Evolutionary conservation across 2,113 vertebrate genomes (phyloP).

Genomic region (Chaenocephalus aceratus): DNA sequence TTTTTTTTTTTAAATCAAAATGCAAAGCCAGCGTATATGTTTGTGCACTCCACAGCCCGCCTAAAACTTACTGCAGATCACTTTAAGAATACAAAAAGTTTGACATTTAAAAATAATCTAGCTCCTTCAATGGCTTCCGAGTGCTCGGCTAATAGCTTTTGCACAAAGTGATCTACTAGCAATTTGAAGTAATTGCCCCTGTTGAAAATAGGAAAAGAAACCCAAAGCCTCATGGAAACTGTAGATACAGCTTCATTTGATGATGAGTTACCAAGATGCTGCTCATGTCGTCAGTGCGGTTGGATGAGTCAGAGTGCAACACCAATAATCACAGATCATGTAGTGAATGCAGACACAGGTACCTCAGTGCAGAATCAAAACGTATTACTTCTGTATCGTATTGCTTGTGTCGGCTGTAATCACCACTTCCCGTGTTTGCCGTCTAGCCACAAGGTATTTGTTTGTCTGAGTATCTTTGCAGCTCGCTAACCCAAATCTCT

Average conservation of each 20-base stretch:
- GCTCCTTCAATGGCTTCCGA: not conserved
- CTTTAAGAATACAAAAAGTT: not conserved
- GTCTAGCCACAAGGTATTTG: too few relatives aligned
- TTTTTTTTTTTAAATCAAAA: constrained; percentile 1
- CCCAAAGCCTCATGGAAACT: constrained; percentile 23
- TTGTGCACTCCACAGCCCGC: not conserved
- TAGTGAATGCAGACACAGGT: constrained; percentile 31
- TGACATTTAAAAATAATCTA: constrained; percentile 6
- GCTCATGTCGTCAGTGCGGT: constrained; percentile 18
- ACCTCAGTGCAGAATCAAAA: constrained; percentile 41
- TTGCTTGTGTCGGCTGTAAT: constrained; percentile 11
- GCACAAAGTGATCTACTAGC: constrained; percentile 6
- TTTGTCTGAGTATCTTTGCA: too few relatives aligned
- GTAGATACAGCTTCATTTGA: constrained; percentile 1
- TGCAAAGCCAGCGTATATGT: not conserved
- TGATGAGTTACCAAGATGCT: constrained; percentile 45
- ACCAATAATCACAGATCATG: constrained; percentile 39
- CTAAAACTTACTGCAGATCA: not conserved
- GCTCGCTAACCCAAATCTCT: constrained; percentile 48
- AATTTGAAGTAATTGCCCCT: constrained; percentile 38
- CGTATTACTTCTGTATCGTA: constrained; percentile 20
- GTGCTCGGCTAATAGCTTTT: constrained; percentile 22
- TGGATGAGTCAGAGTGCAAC: not conserved
- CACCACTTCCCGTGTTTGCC: too few relatives aligned
- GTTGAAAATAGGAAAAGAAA: constrained; percentile 18